A percentile compares a stretch with the other conserved stretches of the same genome.
These are phyloP conservation scores for Ictidomys tridecemlineatus DNA, from an alignment of 2,113 vertebrate genomes.

Conservation along the genomic window DNA sequence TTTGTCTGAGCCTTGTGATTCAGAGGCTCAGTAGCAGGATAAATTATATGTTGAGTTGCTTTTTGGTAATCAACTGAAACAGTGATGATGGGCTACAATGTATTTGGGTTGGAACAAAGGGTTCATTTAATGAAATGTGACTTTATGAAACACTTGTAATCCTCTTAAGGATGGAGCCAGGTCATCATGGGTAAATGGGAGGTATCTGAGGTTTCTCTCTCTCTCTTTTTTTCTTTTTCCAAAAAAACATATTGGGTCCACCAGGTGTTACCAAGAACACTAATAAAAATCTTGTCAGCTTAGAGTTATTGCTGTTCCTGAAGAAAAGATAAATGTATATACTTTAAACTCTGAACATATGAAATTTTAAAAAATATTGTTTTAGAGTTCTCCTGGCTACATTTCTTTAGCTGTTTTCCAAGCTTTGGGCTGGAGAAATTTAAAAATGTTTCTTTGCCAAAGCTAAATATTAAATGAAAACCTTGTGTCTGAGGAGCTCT, in stretches of 20 bases:
- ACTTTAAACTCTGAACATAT: conserved; percentile 81
- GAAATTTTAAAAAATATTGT: conserved; percentile 81
- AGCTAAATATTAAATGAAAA: conserved; percentile 84
- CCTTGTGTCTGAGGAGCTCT: conserved; percentile 69
- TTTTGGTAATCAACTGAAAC: conserved; percentile 53
- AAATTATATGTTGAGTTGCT: not conserved
- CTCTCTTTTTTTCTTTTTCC: not conserved
- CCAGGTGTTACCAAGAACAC: conserved; percentile 66
- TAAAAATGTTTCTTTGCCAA: conserved; percentile 76
- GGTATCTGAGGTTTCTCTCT: conserved; percentile 58
- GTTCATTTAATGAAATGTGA: conserved; percentile 76
- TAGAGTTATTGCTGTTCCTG: conserved; percentile 74
- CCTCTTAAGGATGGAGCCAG: conserved; percentile 67
- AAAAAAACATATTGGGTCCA: conserved; percentile 4
- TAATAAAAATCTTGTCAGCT: conserved; percentile 76
- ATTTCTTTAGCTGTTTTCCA: conserved; percentile 79
- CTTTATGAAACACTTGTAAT: conserved; percentile 67
- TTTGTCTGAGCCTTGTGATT: not conserved
- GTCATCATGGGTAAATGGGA: conserved; percentile 51
- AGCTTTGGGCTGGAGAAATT: conserved; percentile 75
- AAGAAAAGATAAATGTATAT: conserved; percentile 84
- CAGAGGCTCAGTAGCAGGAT: conserved; percentile 32
- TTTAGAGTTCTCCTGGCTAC: conserved; percentile 83
- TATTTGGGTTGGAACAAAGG: conserved; percentile 70
- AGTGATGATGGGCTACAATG: conserved; percentile 22